Evolutionary conservation across 2,113 vertebrate genomes (phyloP).

Genomic region (Poicephalus meyeri): DNA sequence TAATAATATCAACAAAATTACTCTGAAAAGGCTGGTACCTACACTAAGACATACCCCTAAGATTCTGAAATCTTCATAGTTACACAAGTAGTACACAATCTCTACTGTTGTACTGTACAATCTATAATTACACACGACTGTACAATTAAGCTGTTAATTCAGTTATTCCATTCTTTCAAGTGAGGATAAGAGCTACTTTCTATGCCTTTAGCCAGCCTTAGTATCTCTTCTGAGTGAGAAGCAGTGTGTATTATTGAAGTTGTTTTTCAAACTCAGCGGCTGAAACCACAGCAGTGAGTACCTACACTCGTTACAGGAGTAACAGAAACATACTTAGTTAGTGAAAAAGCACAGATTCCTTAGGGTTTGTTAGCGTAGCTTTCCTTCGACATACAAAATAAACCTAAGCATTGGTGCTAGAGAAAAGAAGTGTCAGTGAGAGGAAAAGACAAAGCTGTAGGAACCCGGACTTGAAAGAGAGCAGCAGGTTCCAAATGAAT

Average conservation of each 20-base stretch:
- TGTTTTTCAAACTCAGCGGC: neutral
- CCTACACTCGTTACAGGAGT: neutral
- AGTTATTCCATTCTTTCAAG: neutral
- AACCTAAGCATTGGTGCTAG: neutral
- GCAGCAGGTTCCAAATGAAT: neutral
- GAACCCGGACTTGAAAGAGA: neutral
- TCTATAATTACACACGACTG: neutral
- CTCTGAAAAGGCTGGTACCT: neutral
- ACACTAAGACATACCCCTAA: neutral
- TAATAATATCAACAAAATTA: neutral
- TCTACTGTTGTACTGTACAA: neutral
- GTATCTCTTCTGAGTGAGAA: neutral
- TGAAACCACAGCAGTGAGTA: neutral
- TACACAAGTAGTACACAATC: neutral
- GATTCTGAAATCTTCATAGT: neutral
- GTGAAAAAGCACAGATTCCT: neutral
- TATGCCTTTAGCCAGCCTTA: neutral
- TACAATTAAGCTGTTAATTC: neutral
- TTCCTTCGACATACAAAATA: neutral
- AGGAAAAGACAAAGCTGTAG: neutral
- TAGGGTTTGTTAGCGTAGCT: neutral
- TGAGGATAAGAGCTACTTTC: neutral
- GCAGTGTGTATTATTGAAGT: neutral
- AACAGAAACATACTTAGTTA: neutral
- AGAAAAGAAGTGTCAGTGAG: neutral